These are phyloP conservation scores for Cyrtodaria siliqua DNA, from an alignment of 2,888 invertebrate genomes.

Conservation along the genomic window DNA sequence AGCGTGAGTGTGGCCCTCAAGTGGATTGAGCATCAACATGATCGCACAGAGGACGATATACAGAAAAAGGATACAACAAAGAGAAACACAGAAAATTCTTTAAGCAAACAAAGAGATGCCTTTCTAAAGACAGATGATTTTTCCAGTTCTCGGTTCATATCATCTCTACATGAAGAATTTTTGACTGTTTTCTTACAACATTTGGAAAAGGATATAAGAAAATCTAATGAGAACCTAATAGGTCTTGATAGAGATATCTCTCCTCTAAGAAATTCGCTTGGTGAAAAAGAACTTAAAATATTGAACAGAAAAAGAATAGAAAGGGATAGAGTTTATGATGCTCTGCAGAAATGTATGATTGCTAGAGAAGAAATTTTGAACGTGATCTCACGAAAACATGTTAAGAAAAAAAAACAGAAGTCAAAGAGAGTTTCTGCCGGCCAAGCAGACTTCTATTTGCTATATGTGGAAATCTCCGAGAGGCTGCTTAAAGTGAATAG, in stretches of 20 bases:
- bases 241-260: slow-evolving; percentile 67
- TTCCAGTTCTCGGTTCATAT: slow-evolving; percentile 62
- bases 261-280: slow-evolving; percentile 51
- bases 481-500: slow-evolving; percentile 65
- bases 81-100: slow-evolving; percentile 65
- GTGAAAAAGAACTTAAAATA: slow-evolving; percentile 34
- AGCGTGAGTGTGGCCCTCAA: slow-evolving; percentile 58
- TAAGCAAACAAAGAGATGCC: slow-evolving; percentile 66
- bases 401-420: slow-evolving; percentile 48
- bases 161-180: slow-evolving; percentile 67
- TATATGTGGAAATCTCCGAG: slow-evolving; percentile 73
- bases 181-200: slow-evolving; percentile 67
- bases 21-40: slow-evolving; percentile 57
- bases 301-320: slow-evolving; percentile 55
- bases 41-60: slow-evolving; percentile 66
- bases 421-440: slow-evolving; percentile 36
- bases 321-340: slow-evolving; percentile 65
- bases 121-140: slow-evolving; percentile 68
- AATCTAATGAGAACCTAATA: slow-evolving; percentile 64
- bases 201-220: slow-evolving; percentile 72
- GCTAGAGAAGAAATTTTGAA: slow-evolving; percentile 78
- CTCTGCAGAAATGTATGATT: slow-evolving; percentile 59
- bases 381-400: slow-evolving; percentile 65
- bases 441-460: slow-evolving; percentile 69
- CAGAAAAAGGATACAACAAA: slow-evolving; percentile 66